These are phyloP conservation scores for Limonius californicus DNA, from an alignment of 1,140 invertebrate genomes.

Conservation along the genomic window DNA sequence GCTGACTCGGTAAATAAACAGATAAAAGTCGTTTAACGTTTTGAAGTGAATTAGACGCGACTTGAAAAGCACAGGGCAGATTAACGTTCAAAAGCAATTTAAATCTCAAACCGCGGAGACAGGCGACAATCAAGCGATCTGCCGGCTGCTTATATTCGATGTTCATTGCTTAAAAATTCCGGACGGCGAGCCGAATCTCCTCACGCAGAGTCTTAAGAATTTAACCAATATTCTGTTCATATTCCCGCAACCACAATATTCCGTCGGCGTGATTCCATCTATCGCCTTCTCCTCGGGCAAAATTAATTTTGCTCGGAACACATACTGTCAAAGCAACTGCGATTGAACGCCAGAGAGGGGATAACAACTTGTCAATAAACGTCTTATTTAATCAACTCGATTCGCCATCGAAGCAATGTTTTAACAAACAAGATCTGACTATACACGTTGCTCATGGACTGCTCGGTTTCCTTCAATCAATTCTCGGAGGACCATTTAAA, in stretches of 20 bases:
- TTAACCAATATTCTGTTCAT: neutral
- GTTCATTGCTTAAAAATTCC: neutral
- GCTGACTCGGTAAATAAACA: too few relatives aligned
- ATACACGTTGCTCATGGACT: too few relatives aligned
- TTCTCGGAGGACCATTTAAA: too few relatives aligned
- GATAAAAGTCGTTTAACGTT: too few relatives aligned
- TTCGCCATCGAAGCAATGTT: too few relatives aligned
- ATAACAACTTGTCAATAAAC: too few relatives aligned
- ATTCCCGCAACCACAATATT: neutral
- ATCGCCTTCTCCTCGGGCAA: neutral
- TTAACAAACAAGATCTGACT: too few relatives aligned
- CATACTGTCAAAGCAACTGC: neutral
- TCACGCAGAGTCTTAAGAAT: neutral
- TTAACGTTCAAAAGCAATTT: neutral
- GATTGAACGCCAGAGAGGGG: too few relatives aligned
- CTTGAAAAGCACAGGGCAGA: neutral
- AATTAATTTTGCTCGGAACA: slow-evolving; percentile 7
- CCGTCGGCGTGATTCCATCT: neutral
- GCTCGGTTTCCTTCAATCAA: too few relatives aligned
- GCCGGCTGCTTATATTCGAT: neutral
- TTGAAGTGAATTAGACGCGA: neutral
- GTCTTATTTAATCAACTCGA: too few relatives aligned
- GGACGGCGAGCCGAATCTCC: neutral
- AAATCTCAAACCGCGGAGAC: neutral
- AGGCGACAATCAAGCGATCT: neutral